Evolutionary conservation across 2,113 vertebrate genomes (phyloP), one percentile per base, ranked within the genome.

Genomic region (Turnix velox): DNA sequence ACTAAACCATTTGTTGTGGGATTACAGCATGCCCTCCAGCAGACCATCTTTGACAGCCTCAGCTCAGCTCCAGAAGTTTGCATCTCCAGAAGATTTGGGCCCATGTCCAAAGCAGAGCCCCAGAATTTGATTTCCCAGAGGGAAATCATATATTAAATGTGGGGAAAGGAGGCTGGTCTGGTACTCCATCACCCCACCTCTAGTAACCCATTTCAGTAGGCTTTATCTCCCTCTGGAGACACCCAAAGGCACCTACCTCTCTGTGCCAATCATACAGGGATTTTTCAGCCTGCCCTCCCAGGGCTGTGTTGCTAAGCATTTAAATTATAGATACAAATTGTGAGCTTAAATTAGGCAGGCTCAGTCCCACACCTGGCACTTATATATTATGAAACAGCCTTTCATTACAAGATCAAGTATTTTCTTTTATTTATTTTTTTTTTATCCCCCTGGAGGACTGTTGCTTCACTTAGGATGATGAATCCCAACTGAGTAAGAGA

Each of bases 351-450:
- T 92, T 88, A 88, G 68, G 75, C 55, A 92, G 81, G 33, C 69
- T 91, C 71, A 89, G n/a, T 87, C 92, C 84, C 66, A 93, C 90
- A 88, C 76, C 83, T 96, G 83, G 76, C 84, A 86, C 69, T 88
- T 92, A 90, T 65, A n/a, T 84, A 90, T 92, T 94, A 90, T 82
- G 83, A 86, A 94, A 54, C 57, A 95, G 57, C 35, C 61, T 78
- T 81, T 94, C 90, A 88, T 93, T 86, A 75, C 24, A 37, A 0
- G 0, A 84, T 57, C 48, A 62, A 4, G 2, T 59, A 24, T 61
- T 74, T 69, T 65, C 5, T 31, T 35, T 78, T 63, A 46, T 42
- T 28, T 58, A 45, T 59, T 49, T 58, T 23, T 7, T 11, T n/a
- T 13, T n/a, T 20, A 16, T 6, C 37, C 75, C 46, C 67, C 59